These are phyloP conservation scores for Pedionomus torquatus DNA, from an alignment of 2,113 vertebrate genomes.

Conservation along the genomic window DNA sequence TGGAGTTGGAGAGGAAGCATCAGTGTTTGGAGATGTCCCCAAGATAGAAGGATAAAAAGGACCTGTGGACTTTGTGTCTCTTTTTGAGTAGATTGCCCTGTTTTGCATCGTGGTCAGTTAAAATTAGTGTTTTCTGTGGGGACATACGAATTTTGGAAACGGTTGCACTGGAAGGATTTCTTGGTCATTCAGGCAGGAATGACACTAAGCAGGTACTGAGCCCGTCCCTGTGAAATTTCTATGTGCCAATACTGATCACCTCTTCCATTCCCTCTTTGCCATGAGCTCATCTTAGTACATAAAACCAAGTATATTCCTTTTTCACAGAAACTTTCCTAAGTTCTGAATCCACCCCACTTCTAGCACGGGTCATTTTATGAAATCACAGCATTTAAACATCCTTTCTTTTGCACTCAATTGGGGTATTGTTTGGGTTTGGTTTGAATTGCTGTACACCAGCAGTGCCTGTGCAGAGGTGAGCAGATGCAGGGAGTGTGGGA, in stretches of 20 bases:
- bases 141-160: not conserved
- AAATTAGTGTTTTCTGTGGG: not conserved
- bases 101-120: not conserved
- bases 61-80: rapidly evolving
- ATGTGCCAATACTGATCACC: rapidly evolving
- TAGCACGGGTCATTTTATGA: not conserved
- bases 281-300: not conserved
- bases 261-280: not conserved
- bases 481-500: not conserved
- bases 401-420: not conserved
- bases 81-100: not conserved
- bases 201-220: not conserved
- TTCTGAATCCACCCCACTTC: not conserved
- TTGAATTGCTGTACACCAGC: not conserved
- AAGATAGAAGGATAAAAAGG: not conserved
- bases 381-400: not conserved
- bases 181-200: not conserved
- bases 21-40: not conserved
- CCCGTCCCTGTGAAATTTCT: not conserved
- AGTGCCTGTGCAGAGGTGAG: not conserved
- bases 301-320: not conserved
- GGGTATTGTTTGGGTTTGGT: not conserved
- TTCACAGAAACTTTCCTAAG: not conserved
- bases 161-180: not conserved
- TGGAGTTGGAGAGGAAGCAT: not conserved